Evolutionary conservation across 2,113 vertebrate genomes (phyloP).

Genomic region (Spea multiplicata): DNA sequence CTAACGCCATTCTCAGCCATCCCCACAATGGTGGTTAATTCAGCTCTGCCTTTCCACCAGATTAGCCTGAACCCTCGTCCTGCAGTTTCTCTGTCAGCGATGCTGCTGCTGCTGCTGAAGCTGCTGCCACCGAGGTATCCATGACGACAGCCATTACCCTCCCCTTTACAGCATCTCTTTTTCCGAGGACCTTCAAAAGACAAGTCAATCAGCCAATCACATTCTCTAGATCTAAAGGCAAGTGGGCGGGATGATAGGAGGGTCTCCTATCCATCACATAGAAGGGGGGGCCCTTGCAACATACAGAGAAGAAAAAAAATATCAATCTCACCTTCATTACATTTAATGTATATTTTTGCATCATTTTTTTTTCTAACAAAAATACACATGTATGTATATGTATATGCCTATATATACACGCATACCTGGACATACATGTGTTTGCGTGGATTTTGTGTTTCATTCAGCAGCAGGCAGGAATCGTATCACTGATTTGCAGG

Average conservation of each 20-base stretch:
- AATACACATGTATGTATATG: neutral
- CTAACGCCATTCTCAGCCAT: conserved; percentile 2
- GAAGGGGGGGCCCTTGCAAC: conserved; percentile 47
- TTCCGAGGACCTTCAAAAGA: conserved; percentile 35
- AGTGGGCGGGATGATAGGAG: conserved; percentile 34
- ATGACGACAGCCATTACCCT: conserved; percentile 57
- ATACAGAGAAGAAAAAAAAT: conserved; percentile 27
- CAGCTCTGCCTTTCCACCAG: conserved; percentile 40
- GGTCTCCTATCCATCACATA: conserved; percentile 52
- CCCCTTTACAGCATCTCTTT: conserved; percentile 48
- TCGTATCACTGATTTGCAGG: conserved; percentile 13
- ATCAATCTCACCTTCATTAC: conserved; percentile 32
- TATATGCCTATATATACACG: neutral
- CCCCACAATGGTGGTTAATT: conserved; percentile 41
- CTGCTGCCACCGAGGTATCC: conserved; percentile 60
- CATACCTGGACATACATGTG: neutral
- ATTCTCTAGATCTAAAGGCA: conserved; percentile 5
- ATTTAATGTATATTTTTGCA: conserved; percentile 25
- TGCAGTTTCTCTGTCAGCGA: conserved; percentile 49
- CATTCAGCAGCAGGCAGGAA: neutral
- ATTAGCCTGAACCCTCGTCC: conserved; percentile 45
- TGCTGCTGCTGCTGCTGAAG: conserved; percentile 50
- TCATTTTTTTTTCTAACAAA: conserved; percentile 1
- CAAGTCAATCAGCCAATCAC: conserved; percentile 40
- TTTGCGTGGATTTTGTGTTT: neutral